Evolutionary conservation across 2,113 vertebrate species (phyloP), one percentile per base, ranked within the genome.

Genomic region (Plotosus lineatus): DNA sequence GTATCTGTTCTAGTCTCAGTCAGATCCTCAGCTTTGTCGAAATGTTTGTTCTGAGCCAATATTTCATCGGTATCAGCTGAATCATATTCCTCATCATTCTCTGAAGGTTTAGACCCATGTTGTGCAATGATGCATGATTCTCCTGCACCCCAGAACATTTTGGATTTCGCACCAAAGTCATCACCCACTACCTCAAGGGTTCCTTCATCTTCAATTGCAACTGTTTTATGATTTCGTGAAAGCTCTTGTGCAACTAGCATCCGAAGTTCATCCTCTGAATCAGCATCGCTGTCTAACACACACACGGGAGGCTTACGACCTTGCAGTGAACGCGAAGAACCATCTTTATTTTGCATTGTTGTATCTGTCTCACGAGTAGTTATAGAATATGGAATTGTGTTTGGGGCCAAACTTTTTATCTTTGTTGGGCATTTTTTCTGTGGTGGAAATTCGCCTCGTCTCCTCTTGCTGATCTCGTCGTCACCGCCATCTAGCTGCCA

Each of bases 61-160:
- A 98, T 95, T 91, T 98, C 95, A 90, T 96, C 96, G 0, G 95
- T 97, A 89, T 94, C 95, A 31, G 93, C 94, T 2, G 95, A 98
- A 87, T 97, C 94, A 75, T 93, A 95, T 3, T 91, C 90, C 12
- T 88, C 87, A 60, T 94, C 87, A 0, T 88, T 88, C 60, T 81
- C 44, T 0, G 73, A 28, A 11, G 40, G 36, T 26, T 50, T 68
- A n/a, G 12, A 71, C 33, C 19, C 36, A 19, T 51, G n/a, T 7
- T 17, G 21, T 0, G 58, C 15, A 31, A 19, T 60, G 31, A 28
- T 2, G 60, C 31, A 89, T 86, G 84, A 90, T 69, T 44, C 69
- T 33, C 84, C 61, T 65, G 44, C 80, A 83, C 82, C 75, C 84
- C 76, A 83, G 48, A 86, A 88, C 48, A 78, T 85, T 33, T 0